Base-by-base conservation (phyloP, 2,113 vertebrate species). In the Melanocharis versteri region DNA sequence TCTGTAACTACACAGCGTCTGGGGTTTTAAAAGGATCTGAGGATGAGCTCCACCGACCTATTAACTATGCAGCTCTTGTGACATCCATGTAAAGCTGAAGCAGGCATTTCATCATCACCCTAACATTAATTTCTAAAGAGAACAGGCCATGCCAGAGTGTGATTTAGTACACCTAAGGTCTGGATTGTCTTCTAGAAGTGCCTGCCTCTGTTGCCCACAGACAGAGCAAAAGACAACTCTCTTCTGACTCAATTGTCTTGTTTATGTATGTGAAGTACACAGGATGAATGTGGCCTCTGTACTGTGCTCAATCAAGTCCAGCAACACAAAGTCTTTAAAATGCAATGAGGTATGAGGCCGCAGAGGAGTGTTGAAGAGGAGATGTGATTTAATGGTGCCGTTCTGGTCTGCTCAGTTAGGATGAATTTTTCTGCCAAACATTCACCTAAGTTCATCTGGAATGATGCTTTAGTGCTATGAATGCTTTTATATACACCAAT, bases 401-500 rank as follows among this genome's bases (percentile, higher is more conserved):
- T 88, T 96, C 84, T 84, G 71, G 7, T 87, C 76, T 95, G 50
- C 82, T 96, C 71, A 81, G 86, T 96, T 94, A 96, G 81, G 58
- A 96, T 86, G 48, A 92, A 70, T 93, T 97, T 89, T 97, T 93
- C 86, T 97, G 86, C 68, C 78, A 89, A 79, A 87, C 85, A 42
- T 92, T 96, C 96, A 96, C 51, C 37, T 19, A 92, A 93, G 84
- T 90, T 97, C 88, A 96, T 90, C 81, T 91, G n/a, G 11, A 96
- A 92, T 92, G 73, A 95, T 76, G 45, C 45, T 96, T 97, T 97
- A 96, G 84, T 93, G 90, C 86, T 93, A 75, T 73, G 83, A 96
- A 96, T 92, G 79, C 73, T 96, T 97, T 96, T 91, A 94, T 89
- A 83, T 93, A 89, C 87, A 96, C 90, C 61, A 84, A 80, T 95